Base-by-base conservation (phyloP, 2,797 vertebrate genomes). In the Myotis myotis region DNA sequence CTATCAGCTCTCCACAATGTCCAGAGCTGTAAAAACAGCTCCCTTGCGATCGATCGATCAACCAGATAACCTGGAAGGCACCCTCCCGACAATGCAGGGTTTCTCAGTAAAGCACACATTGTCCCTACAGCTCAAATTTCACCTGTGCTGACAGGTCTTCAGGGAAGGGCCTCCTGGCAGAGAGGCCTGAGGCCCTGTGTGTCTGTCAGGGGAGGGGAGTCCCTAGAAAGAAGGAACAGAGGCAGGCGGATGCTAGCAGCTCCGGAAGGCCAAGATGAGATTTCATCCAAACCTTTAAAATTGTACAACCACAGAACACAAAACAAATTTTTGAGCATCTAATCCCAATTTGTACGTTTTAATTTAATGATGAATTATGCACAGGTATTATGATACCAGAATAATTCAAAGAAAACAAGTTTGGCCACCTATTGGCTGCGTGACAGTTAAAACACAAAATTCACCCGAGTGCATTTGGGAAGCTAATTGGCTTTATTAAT, bases 21-120 rank as follows among this genome's bases (percentile, higher is more conserved):
- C 20, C 41, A 76, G 64, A 60, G 13, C 76, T 87, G 38, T 80
- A 89, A 96, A 96, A 90, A 71, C 36, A 84, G 74, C 68, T 94
- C 30, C 44, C 28, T 28, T 10, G 1, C 2, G 1, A 62, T 30
- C 12, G 3, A 16, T 30, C 2, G 5, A 64, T 86, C 60, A 57
- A 88, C 76, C 72, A 71, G 81, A 62, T 60, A 87, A 95, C 15
- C 51, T 19, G 57, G 51, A 95, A 82, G 38, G 22, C 23, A 15
- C 44, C 55, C 47, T 55, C 44, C 68, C 72, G 55, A 92, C 12
- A 55, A 68, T 62, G 57, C 2, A 8, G 6, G 41, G 16, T 64
- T 94, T 81, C 53, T 53, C 62, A 36, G 6, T 22, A 71, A 47
- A 68, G n/a, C 47, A 71, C 4, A 60, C 28, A 66, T 41, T 72